Evolutionary conservation across 2,888 invertebrate species (phyloP).

Genomic region (Pharmacophagus antenor): DNA sequence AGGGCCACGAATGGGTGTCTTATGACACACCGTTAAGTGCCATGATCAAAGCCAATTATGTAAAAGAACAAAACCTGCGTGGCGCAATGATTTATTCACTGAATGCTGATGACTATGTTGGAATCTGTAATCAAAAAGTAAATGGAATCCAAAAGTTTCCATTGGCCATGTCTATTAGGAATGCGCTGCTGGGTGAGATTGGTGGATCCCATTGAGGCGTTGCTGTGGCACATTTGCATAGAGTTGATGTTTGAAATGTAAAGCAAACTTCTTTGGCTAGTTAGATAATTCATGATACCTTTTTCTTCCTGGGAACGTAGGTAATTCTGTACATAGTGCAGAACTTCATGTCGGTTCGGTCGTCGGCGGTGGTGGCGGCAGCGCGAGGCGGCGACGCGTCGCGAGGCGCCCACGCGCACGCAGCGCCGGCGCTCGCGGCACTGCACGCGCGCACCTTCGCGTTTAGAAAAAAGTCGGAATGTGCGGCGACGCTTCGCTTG

Average conservation of each 20-base stretch:
- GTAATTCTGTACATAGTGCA: slow-evolving; percentile 76
- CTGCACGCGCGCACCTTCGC: slow-evolving; percentile 55
- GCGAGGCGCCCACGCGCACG: slow-evolving; percentile 36
- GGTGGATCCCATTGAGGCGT: no score
- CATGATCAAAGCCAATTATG: slow-evolving; percentile 84
- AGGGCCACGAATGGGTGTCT: slow-evolving; percentile 89
- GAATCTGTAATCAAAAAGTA: slow-evolving; percentile 67
- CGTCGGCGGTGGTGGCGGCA: slow-evolving; percentile 28
- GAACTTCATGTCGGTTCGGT: slow-evolving; percentile 58
- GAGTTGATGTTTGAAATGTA: no score
- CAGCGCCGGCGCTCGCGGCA: slow-evolving; percentile 32
- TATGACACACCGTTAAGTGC: slow-evolving; percentile 88
- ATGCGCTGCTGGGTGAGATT: slow-evolving; percentile 38
- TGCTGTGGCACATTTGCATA: no score
- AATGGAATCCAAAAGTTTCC: slow-evolving; percentile 39
- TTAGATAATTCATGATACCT: slow-evolving; percentile 48
- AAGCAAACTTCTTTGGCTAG: slow-evolving; percentile 2
- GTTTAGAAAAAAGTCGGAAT: slow-evolving; percentile 59
- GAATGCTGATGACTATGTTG: slow-evolving; percentile 88
- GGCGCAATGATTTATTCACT: slow-evolving; percentile 93
- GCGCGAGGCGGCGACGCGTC: slow-evolving; percentile 31
- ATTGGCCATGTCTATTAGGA: slow-evolving; percentile 48
- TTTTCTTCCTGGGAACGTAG: slow-evolving; percentile 67
- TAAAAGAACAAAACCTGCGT: slow-evolving; percentile 83
- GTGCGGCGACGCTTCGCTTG: slow-evolving; percentile 49